Percentiles rank a stretch among this genome's conserved stretches.
These are phyloP conservation scores for Quadroppia sp. DNA, from an alignment of 2,888 invertebrate species.

Conservation along the genomic window DNA sequence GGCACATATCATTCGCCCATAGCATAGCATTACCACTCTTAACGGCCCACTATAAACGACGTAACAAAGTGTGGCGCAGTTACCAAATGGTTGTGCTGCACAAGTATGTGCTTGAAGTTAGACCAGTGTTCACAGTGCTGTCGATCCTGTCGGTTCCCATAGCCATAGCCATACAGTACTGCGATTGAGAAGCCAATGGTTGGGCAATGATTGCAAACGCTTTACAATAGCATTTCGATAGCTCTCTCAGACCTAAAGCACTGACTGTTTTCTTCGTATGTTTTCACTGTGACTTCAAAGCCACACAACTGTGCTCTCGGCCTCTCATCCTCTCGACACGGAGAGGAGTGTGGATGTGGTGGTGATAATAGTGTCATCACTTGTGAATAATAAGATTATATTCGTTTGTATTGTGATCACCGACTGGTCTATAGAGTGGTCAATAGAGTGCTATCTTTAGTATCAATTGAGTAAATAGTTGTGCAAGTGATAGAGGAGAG, in stretches of 20 bases:
- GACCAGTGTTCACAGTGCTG: constrained; percentile 27
- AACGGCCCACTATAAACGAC: constrained; percentile 35
- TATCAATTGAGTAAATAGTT: not conserved
- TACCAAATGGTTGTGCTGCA: not conserved
- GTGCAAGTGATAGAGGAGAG: not conserved
- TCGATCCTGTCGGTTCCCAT: constrained; percentile 16
- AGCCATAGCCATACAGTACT: constrained; percentile 5
- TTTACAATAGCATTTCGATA: not conserved
- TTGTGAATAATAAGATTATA: not conserved
- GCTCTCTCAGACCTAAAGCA: not conserved
- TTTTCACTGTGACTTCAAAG: too few relatives aligned
- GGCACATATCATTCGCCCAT: constrained; percentile 36
- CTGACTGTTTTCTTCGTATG: not conserved
- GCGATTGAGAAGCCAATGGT: not conserved
- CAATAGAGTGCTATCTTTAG: not conserved
- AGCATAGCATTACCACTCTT: constrained; percentile 31
- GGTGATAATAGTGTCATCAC: constrained; percentile 30
- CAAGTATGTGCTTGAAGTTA: constrained; percentile 1
- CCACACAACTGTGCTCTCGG: too few relatives aligned
- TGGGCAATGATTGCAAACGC: not conserved
- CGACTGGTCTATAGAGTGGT: constrained; percentile 12
- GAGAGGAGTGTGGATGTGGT: not conserved
- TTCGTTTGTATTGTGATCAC: constrained; percentile 16
- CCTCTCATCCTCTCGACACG: too few relatives aligned
- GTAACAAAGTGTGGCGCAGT: constrained; percentile 34